A percentile compares a stretch with the other conserved stretches of the same genome.
These are phyloP conservation scores for Thereva unica DNA, from an alignment of 2,888 invertebrate species.

Conservation along the genomic window DNA sequence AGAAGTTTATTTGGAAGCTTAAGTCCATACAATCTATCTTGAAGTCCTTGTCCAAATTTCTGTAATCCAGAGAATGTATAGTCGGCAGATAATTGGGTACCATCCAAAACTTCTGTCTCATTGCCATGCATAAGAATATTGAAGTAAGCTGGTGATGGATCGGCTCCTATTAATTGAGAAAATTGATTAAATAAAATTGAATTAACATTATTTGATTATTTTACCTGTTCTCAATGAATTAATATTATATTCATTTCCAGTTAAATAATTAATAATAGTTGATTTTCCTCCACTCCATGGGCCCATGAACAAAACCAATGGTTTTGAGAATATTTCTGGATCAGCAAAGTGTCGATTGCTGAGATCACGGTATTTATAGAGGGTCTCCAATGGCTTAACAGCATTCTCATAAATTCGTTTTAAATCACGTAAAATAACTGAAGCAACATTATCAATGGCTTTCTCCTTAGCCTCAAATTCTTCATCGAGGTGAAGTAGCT, in stretches of 20 bases:
- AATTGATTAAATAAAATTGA: not conserved
- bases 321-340: constrained; percentile 93
- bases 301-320: constrained; percentile 90
- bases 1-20: constrained; percentile 80
- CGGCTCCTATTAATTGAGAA: constrained; percentile 69
- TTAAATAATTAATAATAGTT: constrained; percentile 88
- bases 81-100: constrained; percentile 92
- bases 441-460: constrained; percentile 73
- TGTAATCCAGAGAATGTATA: constrained; percentile 92
- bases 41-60: constrained; percentile 92
- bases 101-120: constrained; percentile 82
- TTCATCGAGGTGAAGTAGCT: constrained; percentile 78
- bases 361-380: constrained; percentile 89
- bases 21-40: constrained; percentile 82
- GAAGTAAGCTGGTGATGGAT: constrained; percentile 91
- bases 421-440: constrained; percentile 79
- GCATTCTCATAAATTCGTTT: constrained; percentile 84
- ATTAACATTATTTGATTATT: not conserved
- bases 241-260: constrained; percentile 82
- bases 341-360: constrained; percentile 92
- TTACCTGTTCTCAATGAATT: constrained; percentile 85
- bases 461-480: constrained; percentile 73
- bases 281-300: constrained; percentile 97
- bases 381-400: constrained; percentile 85
- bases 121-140: constrained; percentile 90